Evolutionary conservation across 2,888 invertebrate genomes (phyloP).

Genomic region (Drosophila mulleri): DNA sequence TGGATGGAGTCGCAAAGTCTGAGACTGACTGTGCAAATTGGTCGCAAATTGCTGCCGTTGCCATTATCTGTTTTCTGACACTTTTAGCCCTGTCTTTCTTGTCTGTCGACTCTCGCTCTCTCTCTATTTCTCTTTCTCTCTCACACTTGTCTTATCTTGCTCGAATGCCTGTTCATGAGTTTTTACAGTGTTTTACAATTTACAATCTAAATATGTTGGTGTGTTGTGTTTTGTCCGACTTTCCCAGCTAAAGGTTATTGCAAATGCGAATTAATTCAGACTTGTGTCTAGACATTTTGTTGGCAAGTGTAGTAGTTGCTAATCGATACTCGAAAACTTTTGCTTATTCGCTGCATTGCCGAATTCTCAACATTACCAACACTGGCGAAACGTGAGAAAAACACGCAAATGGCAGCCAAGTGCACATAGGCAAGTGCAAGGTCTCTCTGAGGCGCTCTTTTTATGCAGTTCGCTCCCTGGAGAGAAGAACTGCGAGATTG

Average conservation of each 20-base stretch:
- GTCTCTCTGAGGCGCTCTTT: conserved; percentile 42
- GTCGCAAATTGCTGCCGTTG: conserved; percentile 30
- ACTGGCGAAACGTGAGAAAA: conserved; percentile 34
- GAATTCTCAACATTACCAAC: conserved; percentile 45
- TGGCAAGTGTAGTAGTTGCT: conserved; percentile 24
- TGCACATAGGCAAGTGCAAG: conserved; percentile 66
- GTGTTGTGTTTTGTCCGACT: conserved; percentile 24
- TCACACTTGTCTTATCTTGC: conserved; percentile 41
- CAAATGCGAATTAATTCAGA: conserved; percentile 19
- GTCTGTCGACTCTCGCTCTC: conserved; percentile 3
- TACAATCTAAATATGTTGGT: conserved; percentile 4
- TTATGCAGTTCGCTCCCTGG: conserved; percentile 1
- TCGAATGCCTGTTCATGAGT: conserved; percentile 39
- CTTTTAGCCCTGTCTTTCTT: conserved; percentile 28
- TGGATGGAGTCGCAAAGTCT: conserved; percentile 55
- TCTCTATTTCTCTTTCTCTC: background rate
- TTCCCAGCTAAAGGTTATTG: conserved; percentile 43
- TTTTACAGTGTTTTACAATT: conserved; percentile 24
- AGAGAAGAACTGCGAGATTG: conserved; percentile 11
- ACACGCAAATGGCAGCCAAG: conserved; percentile 39
- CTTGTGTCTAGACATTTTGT: conserved; percentile 19
- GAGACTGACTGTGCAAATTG: conserved; percentile 47
- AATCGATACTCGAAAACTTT: conserved; percentile 33
- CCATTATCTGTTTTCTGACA: conserved; percentile 30
- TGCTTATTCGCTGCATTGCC: conserved; percentile 38